These are phyloP conservation scores for Alethe diademata DNA, from an alignment of 2,113 vertebrate genomes.

Conservation along the genomic window DNA sequence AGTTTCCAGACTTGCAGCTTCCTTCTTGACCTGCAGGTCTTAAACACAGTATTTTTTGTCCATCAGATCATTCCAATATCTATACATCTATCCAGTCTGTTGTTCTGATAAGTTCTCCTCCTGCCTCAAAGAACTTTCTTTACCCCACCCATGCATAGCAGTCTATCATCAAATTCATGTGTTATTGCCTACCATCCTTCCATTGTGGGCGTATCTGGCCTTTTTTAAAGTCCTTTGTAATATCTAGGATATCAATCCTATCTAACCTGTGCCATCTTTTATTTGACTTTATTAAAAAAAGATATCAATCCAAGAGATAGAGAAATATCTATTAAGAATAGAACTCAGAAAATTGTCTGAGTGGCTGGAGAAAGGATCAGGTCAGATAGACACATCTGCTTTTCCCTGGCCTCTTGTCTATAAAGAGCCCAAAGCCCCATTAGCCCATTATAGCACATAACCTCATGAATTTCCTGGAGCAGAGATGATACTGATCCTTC, in stretches of 20 bases:
- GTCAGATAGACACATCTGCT: not conserved
- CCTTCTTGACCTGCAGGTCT: not conserved
- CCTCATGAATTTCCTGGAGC: not conserved
- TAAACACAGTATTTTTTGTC: not conserved
- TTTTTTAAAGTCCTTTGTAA: not conserved
- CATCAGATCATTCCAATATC: not conserved
- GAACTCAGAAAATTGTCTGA: not conserved
- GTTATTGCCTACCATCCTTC: not conserved
- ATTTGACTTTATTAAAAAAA: conserved; percentile 19
- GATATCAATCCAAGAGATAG: not conserved
- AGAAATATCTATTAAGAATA: not conserved
- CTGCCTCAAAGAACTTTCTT: not conserved
- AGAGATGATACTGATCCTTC: not conserved
- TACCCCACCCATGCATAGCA: rapidly evolving
- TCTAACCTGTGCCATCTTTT: not conserved
- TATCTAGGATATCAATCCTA: not conserved
- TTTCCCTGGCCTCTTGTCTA: not conserved
- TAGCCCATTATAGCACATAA: not conserved
- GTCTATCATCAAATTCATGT: not conserved
- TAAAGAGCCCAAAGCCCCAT: not conserved
- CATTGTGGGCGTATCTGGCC: not conserved
- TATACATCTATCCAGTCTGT: not conserved
- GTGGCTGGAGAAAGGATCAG: not conserved
- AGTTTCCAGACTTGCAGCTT: not conserved
- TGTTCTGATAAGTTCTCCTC: not conserved